A percentile compares a stretch with the other conserved stretches of the same genome.
Conservation (phyloP, 2,888 invertebrate genomes). For the Melanostoma scalare region DNA sequence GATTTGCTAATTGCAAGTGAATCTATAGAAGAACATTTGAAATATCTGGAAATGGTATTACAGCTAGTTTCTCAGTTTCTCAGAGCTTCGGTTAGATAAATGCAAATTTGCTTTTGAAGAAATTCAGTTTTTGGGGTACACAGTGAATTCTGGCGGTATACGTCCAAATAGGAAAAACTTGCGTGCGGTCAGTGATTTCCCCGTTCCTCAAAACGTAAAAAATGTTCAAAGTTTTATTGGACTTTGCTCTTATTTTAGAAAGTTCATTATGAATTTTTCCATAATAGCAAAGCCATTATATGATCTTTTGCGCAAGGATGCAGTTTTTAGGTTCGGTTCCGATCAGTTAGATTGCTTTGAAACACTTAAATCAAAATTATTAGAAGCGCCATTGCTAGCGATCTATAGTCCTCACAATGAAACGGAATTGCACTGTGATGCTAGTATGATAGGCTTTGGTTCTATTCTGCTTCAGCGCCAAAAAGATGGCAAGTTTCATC, state of each 20-base stretch:
- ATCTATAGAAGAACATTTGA: slow-evolving; percentile 19
- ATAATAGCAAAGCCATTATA: slow-evolving; percentile 14
- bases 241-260: neutral
- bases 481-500: slow-evolving; percentile 74
- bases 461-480: slow-evolving; percentile 48
- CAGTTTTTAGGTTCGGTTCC: neutral
- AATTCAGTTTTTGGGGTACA: slow-evolving; percentile 55
- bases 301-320: slow-evolving; percentile 10
- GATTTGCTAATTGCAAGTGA: slow-evolving; percentile 33
- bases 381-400: neutral
- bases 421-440: slow-evolving; percentile 7
- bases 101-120: slow-evolving; percentile 61
- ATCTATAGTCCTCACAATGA: neutral
- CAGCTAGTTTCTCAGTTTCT: neutral
- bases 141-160: slow-evolving; percentile 11
- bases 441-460: neutral
- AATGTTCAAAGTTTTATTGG: slow-evolving; percentile 12
- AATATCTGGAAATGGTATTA: slow-evolving; percentile 13
- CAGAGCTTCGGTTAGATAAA: slow-evolving; percentile 50
- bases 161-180: neutral
- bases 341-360: slow-evolving; percentile 4
- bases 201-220: neutral
- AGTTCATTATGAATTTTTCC: slow-evolving; percentile 1
- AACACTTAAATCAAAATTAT: neutral
- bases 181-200: neutral